Evolutionary conservation across 1,140 invertebrate species (phyloP).

Genomic region (Caenorhabditis tropicalis): DNA sequence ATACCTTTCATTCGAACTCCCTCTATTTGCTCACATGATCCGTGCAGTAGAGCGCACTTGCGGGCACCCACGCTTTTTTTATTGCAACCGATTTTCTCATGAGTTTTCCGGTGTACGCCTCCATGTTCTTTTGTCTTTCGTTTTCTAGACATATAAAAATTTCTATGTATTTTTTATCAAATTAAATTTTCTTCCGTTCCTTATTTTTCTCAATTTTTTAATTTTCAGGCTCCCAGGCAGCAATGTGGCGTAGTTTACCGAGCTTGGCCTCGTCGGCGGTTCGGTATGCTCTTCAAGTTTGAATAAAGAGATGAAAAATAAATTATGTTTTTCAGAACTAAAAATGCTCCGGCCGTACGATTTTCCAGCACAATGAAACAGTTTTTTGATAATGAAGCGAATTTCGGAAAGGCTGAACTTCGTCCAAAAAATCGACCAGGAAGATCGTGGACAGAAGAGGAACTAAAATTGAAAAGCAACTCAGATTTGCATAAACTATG

Average conservation of each 20-base stretch:
- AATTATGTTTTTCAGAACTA: constrained; percentile 72
- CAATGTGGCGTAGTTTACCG: constrained; percentile 32
- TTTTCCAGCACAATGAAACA: constrained; percentile 73
- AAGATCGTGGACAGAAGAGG: constrained; percentile 86
- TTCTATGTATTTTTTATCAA: not conserved
- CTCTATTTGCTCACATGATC: not conserved
- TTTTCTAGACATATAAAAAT: not conserved
- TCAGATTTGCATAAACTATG: constrained; percentile 95
- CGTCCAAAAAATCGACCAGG: constrained; percentile 78
- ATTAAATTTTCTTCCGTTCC: not conserved
- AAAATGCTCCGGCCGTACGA: not conserved
- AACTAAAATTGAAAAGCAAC: constrained; percentile 92
- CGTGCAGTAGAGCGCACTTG: not conserved
- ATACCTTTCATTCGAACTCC: no score
- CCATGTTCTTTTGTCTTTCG: not conserved
- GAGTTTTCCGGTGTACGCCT: no score
- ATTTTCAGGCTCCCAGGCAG: not conserved
- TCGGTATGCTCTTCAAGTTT: not conserved
- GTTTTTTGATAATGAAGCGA: constrained; percentile 86
- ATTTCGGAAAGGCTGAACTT: constrained; percentile 82
- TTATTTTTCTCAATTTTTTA: not conserved
- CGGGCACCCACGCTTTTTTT: not conserved
- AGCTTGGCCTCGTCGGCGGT: constrained; percentile 9
- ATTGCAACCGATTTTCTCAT: not conserved
- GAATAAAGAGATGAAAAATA: not conserved